A percentile compares a stretch with the other conserved stretches of the same genome.
phyloP scores from a whole-genome alignment of 2,888 invertebrate genomes.

The Tethea ocularis region DNA sequence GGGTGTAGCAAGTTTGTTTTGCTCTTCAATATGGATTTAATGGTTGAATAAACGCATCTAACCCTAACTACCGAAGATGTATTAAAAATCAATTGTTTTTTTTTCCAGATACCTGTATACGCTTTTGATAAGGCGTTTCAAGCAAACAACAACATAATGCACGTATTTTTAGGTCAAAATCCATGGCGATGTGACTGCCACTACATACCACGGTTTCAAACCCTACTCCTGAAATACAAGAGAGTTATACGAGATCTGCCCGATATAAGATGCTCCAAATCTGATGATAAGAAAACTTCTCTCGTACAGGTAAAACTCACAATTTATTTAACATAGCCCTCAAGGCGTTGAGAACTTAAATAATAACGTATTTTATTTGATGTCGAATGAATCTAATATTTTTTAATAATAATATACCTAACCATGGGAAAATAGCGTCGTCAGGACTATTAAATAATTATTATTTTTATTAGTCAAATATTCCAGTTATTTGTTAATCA shows the following conservation, averaged over 20 bases:
- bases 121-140: constrained; percentile 91
- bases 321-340: not conserved
- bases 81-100: not conserved
- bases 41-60: no score
- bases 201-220: constrained; percentile 91
- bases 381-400: no score
- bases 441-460: no score
- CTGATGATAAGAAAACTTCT: constrained; percentile 85
- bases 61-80: no score
- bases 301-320: constrained; percentile 78
- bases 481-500: not conserved
- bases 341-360: no score
- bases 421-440: no score
- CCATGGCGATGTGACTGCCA: constrained; percentile 93
- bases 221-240: constrained; percentile 87
- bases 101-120: constrained; percentile 89
- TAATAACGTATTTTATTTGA: no score
- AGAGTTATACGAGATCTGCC: constrained; percentile 87
- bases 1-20: no score
- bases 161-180: constrained; percentile 88
- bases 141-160: constrained; percentile 87
- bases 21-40: no score
- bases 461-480: not conserved
- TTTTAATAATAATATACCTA: no score
- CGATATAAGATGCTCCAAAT: constrained; percentile 88